Evolutionary conservation across 2,797 vertebrate genomes (phyloP), one percentile per base, ranked within the genome.

Genomic region (Zonotrichia albicollis): DNA sequence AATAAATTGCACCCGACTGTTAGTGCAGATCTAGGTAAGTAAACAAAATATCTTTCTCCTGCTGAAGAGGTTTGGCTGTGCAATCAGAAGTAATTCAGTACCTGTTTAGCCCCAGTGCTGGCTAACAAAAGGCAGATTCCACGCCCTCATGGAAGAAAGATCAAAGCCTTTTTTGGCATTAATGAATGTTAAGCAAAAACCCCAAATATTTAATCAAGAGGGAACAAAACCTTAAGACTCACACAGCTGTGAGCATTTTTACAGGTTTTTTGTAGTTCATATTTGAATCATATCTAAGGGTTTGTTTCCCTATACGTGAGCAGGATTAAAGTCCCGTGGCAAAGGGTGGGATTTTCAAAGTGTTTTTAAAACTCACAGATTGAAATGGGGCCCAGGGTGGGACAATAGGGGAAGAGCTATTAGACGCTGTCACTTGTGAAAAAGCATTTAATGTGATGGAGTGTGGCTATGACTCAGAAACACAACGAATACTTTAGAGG

Each of bases 191-290:
- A 68, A 76, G 77, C 60, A 90, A 96, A 93, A 91, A 0, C 71
- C 90, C 90, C 87, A 96, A 95, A 95, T 93, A 95, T 96, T 95
- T 94, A 92, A 90, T 89, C 90, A 91, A 74, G 74, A 87, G n/a
- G 53, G 74, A 96, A 77, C 67, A 94, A 90, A 94, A 79, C 75
- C 34, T 87, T 40, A 32, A 51, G 74, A 51, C 57, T 77, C 50
- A 54, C 10, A 67, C 88, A 88, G 81, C 85, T 95, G 89, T 65
- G 80, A 71, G 53, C 25, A 42, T 94, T 96, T 94, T 71, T 48
- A 46, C 34, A 76, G 55, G 40, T 90, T 86, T 86, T 87, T 82
- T 54, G 32, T 45, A 45, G 76, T 15, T 91, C 43, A 40, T 43
- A 48, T 53, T 61, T 88, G 87, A 89, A 68, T 92, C 60, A 5